phyloP scores from a whole-genome alignment of 1,140 invertebrate species.

The Drosophila sp. region DNA sequence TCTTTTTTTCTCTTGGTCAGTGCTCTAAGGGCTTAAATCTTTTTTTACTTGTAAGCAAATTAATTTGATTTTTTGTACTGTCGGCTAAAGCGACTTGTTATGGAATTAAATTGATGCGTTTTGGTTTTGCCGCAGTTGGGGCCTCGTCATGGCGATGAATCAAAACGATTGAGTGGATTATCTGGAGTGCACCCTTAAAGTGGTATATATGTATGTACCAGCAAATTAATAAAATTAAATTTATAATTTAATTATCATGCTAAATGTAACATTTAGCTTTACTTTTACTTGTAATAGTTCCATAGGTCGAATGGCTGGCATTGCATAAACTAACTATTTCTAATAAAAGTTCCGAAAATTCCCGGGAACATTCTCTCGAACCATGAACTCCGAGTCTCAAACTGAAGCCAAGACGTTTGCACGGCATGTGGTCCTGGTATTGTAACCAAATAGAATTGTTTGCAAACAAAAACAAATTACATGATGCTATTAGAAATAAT shows the following conservation, averaged over 20 bases:
- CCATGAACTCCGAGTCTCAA: slow-evolving; percentile 2
- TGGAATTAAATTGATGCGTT: slow-evolving; percentile 50
- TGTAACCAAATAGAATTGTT: slow-evolving; percentile 80
- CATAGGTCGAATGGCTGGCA: background rate
- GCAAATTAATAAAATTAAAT: too few relatives aligned
- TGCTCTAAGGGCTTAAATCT: slow-evolving; percentile 3
- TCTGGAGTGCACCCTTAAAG: too few relatives aligned
- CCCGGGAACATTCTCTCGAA: slow-evolving; percentile 2
- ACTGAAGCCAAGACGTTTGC: slow-evolving; percentile 33
- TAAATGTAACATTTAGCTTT: too few relatives aligned
- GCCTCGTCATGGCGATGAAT: too few relatives aligned
- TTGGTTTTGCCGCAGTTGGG: background rate
- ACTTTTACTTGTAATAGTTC: too few relatives aligned
- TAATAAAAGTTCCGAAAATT: background rate
- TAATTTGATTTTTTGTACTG: slow-evolving; percentile 50
- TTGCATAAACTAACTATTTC: background rate
- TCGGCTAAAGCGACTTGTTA: slow-evolving; percentile 43
- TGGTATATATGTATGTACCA: too few relatives aligned
- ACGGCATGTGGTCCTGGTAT: slow-evolving; percentile 67
- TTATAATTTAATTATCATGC: too few relatives aligned
- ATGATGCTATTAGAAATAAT: slow-evolving; percentile 77
- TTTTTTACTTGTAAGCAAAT: slow-evolving; percentile 52
- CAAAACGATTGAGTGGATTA: too few relatives aligned
- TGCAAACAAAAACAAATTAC: slow-evolving; percentile 79
- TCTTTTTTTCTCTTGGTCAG: slow-evolving; percentile 27